A percentile compares a stretch with the other conserved stretches of the same genome.
These are phyloP conservation scores for Baronia brevicornis DNA, from an alignment of 2,888 invertebrate species.

Conservation along the genomic window DNA sequence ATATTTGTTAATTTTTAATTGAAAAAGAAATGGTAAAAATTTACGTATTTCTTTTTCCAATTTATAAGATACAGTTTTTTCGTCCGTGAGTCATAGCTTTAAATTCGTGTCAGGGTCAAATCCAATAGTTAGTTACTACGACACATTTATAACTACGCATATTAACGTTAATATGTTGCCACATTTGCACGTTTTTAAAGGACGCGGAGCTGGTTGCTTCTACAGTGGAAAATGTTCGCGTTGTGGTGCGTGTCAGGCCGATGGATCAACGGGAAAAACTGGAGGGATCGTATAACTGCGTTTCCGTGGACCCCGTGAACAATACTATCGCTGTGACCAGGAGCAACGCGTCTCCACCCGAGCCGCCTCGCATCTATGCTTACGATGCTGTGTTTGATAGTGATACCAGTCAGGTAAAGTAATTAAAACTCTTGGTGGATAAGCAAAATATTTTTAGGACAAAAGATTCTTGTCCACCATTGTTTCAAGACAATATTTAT, in stretches of 20 bases:
- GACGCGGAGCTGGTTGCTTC: slow-evolving; percentile 69
- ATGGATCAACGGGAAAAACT: slow-evolving; percentile 89
- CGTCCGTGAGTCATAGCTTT: slow-evolving; percentile 28
- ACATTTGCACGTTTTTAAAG: slow-evolving; percentile 36
- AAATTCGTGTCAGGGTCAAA: slow-evolving; percentile 44
- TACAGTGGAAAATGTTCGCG: slow-evolving; percentile 94
- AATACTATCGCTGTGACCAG: slow-evolving; percentile 86
- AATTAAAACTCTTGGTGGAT: too few species aligned
- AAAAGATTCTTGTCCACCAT: too few species aligned
- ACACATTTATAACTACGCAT: slow-evolving; percentile 31
- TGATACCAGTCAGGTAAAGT: slow-evolving; percentile 84
- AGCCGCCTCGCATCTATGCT: slow-evolving; percentile 91
- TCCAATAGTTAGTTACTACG: slow-evolving; percentile 25
- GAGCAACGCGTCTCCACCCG: slow-evolving; percentile 80
- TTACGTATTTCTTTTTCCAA: too few species aligned
- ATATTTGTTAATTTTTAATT: too few species aligned
- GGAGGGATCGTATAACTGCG: slow-evolving; percentile 81
- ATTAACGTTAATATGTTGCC: slow-evolving; percentile 16
- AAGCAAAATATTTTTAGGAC: too few species aligned
- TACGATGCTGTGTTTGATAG: slow-evolving; percentile 96
- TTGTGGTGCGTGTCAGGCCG: slow-evolving; percentile 96
- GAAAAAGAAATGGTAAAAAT: too few species aligned
- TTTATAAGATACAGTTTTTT: slow-evolving; percentile 15
- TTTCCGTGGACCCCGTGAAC: slow-evolving; percentile 85
- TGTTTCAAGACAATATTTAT: too few species aligned